Conservation (phyloP, 2,888 invertebrate genomes). For the Arenicola marina region DNA sequence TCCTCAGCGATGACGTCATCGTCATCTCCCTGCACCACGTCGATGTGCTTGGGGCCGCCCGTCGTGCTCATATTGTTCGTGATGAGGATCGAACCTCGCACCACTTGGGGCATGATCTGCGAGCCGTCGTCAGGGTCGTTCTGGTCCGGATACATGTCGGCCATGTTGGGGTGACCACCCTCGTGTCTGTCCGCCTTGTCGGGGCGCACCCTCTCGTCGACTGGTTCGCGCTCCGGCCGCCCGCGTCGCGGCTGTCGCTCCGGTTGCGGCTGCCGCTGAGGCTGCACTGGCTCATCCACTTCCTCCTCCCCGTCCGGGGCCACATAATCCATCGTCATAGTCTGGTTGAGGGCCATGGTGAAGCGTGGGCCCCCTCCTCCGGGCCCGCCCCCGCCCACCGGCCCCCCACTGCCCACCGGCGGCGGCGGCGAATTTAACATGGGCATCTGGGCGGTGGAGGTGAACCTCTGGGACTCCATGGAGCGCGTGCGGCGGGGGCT, state of each 20-base stretch:
- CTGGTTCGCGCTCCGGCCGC: not conserved
- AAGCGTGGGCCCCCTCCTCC: conserved; percentile 13
- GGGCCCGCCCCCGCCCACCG: no score
- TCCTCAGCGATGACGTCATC: conserved; percentile 24
- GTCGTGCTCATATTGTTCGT: conserved; percentile 35
- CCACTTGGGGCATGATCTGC: conserved; percentile 25
- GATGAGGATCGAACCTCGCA: conserved; percentile 36
- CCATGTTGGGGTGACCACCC: not conserved
- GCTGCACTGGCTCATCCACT: not conserved
- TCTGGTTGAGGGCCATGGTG: conserved; percentile 32
- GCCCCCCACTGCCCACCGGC: no score
- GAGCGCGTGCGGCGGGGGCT: conserved; percentile 16
- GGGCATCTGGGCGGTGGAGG: no score
- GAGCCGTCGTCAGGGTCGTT: conserved; percentile 10
- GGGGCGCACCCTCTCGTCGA: not conserved
- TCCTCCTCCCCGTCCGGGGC: not conserved
- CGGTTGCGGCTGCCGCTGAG: not conserved
- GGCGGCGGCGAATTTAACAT: no score
- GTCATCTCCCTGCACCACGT: conserved; percentile 28
- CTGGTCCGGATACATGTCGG: conserved; percentile 10
- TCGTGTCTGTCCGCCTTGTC: not conserved
- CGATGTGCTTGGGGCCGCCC: conserved; percentile 26
- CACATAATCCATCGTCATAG: conserved; percentile 34
- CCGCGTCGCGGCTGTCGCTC: not conserved
- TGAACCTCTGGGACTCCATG: no score